A percentile compares a stretch with the other conserved stretches of the same genome.
phyloP scores from a whole-genome alignment of 2,113 vertebrate genomes.

The Clupea harengus region DNA sequence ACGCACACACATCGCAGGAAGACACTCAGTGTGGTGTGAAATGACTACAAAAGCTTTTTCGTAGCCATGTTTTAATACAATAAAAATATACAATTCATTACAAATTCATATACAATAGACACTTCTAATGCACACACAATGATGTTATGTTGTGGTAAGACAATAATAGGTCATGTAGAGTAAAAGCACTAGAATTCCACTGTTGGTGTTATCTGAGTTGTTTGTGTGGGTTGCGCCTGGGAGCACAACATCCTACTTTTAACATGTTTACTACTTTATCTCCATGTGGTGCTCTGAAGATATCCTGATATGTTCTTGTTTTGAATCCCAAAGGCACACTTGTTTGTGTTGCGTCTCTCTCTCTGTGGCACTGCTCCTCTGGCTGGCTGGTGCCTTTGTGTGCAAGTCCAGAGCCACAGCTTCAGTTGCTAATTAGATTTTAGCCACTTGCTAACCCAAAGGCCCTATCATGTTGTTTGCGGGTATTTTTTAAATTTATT shows the following conservation, averaged over 20 bases:
- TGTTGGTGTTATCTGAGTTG: no score
- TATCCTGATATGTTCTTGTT: background rate
- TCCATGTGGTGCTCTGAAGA: background rate
- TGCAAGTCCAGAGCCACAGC: background rate
- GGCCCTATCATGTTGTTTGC: background rate
- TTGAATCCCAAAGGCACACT: background rate
- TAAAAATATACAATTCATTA: no score
- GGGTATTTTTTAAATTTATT: background rate
- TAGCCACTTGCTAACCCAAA: background rate
- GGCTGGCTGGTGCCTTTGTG: background rate
- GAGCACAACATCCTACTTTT: background rate
- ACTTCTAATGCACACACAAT: no score
- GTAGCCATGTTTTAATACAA: no score
- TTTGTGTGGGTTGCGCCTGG: background rate
- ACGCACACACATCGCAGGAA: background rate
- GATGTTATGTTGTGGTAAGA: no score
- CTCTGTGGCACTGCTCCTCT: background rate
- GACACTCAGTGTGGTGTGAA: no score
- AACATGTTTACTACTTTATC: background rate
- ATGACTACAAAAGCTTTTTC: no score
- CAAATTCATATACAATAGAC: no score
- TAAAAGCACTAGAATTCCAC: no score
- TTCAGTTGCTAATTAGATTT: background rate
- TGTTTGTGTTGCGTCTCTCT: background rate
- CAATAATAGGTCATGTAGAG: no score